phyloP scores from a whole-genome alignment of 2,888 invertebrate species.

The Cryptocephalus primarius region DNA sequence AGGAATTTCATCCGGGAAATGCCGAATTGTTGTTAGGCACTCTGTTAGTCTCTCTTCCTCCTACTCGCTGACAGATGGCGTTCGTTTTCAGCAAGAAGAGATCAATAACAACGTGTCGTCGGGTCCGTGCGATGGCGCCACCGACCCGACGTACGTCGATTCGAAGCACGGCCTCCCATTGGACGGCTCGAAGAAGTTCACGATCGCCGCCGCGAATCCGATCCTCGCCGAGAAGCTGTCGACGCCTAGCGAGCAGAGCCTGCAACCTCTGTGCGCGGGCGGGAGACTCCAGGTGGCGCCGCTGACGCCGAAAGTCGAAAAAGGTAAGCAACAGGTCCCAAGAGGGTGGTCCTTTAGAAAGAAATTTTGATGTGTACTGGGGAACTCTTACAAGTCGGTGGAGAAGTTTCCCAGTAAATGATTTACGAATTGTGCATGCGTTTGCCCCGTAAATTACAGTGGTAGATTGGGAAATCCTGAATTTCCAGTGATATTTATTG shows the following conservation, averaged over 20 bases:
- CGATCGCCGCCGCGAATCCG: slow-evolving; percentile 79
- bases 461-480: too few relatives aligned
- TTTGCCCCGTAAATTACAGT: too few relatives aligned
- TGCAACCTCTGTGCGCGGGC: slow-evolving; percentile 15
- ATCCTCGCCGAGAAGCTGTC: slow-evolving; percentile 68
- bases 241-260: slow-evolving; percentile 40
- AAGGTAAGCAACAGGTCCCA: slow-evolving; percentile 29
- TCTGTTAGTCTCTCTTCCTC: too few relatives aligned
- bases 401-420: too few relatives aligned
- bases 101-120: slow-evolving; percentile 32
- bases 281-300: slow-evolving; percentile 30
- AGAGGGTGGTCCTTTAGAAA: too few relatives aligned
- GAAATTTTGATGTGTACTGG: too few relatives aligned
- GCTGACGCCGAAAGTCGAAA: slow-evolving; percentile 36
- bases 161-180: slow-evolving; percentile 30
- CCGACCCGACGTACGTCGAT: slow-evolving; percentile 20
- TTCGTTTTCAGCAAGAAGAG: slow-evolving; percentile 38
- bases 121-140: slow-evolving; percentile 3
- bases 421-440: too few relatives aligned
- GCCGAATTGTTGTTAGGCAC: too few relatives aligned
- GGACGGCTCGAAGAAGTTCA: slow-evolving; percentile 42
- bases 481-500: too few relatives aligned
- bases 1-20: too few relatives aligned
- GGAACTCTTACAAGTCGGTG: background rate
- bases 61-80: too few relatives aligned